Evolutionary conservation across 2,113 vertebrate genomes (phyloP).

Genomic region (Sinocyclocheilus grahami): DNA sequence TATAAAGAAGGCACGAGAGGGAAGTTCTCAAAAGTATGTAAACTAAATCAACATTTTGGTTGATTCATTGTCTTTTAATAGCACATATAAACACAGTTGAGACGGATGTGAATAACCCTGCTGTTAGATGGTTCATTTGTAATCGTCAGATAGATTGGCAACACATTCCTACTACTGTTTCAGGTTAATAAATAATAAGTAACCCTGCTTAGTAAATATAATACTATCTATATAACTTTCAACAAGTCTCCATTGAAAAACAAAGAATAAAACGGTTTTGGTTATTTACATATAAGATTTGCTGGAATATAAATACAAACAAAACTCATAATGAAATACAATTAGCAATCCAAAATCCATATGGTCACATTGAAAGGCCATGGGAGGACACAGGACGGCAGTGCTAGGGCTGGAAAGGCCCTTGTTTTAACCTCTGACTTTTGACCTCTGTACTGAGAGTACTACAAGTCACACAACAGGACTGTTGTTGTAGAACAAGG

Average conservation of each 20-base stretch:
- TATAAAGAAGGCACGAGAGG: neutral
- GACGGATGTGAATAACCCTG: neutral
- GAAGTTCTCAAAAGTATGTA: neutral
- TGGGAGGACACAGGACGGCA: constrained; percentile 7
- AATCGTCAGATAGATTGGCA: constrained; percentile 8
- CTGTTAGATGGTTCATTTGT: constrained; percentile 19
- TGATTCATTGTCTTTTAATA: neutral
- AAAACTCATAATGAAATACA: neutral
- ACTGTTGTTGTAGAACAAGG: constrained; percentile 36
- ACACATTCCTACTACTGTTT: constrained; percentile 23
- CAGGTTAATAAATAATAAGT: constrained; percentile 45
- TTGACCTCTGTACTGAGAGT: constrained; percentile 30
- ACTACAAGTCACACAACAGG: constrained; percentile 8
- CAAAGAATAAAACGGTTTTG: constrained; percentile 1
- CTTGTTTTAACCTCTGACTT: constrained; percentile 24
- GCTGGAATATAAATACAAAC: neutral
- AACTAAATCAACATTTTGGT: neutral
- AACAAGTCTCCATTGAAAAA: neutral
- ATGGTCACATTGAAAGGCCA: constrained; percentile 10
- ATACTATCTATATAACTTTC: neutral
- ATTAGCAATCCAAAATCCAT: constrained; percentile 16
- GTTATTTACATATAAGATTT: neutral
- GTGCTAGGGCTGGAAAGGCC: neutral
- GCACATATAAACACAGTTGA: constrained; percentile 2
- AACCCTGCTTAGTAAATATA: neutral